phyloP scores from a whole-genome alignment of 2,113 vertebrate genomes.

The Ursus arctos region DNA sequence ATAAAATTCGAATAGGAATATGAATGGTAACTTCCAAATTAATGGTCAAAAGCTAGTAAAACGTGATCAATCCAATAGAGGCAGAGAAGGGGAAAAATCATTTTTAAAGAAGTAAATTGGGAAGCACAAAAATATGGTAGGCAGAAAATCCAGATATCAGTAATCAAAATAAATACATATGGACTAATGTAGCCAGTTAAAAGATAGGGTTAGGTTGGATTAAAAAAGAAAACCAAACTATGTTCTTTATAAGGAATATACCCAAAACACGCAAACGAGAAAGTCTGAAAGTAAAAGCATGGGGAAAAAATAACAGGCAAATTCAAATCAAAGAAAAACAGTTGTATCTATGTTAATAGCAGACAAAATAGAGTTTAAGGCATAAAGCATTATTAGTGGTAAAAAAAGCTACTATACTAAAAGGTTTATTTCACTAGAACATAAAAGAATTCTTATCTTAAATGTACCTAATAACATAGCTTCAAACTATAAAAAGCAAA shows the following conservation, averaged over 20 bases:
- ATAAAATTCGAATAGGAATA: conserved; percentile 38
- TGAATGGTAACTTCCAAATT: conserved; percentile 53
- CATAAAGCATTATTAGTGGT: background rate
- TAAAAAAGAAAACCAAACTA: conserved; percentile 23
- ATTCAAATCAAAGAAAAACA: conserved; percentile 14
- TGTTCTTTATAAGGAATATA: background rate
- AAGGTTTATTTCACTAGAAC: conserved; percentile 3
- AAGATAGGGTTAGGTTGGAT: background rate
- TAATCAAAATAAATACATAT: background rate
- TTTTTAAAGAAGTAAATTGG: background rate
- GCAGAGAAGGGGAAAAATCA: background rate
- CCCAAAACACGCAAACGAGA: background rate
- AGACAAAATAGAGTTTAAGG: conserved; percentile 38
- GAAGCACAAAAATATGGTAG: background rate
- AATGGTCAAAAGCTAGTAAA: conserved; percentile 19
- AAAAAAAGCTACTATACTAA: conserved; percentile 25
- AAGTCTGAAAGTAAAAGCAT: conserved; percentile 32
- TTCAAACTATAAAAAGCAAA: conserved; percentile 22
- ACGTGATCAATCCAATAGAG: background rate
- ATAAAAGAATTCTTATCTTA: conserved; percentile 2
- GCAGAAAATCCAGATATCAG: background rate
- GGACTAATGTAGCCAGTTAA: background rate
- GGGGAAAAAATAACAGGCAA: background rate
- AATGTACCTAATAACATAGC: background rate
- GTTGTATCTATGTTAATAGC: background rate